Evolutionary conservation across 2,888 invertebrate genomes (phyloP).

Genomic region (Cyclophora albipunctata): DNA sequence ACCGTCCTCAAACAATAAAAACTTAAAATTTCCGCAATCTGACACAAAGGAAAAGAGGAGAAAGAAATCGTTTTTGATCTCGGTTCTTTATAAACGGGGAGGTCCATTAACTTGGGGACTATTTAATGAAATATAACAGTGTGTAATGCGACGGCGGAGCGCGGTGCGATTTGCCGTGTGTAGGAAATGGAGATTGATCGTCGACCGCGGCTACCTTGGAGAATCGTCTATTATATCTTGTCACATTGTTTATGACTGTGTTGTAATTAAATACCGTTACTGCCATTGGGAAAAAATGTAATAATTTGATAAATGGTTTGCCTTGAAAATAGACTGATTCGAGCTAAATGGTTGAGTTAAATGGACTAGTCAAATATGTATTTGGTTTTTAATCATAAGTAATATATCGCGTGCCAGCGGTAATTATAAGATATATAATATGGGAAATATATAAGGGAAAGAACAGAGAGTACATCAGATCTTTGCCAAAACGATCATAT

Average conservation of each 20-base stretch:
- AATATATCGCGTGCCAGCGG: too few species aligned
- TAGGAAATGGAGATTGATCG: constrained; percentile 71
- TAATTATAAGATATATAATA: too few species aligned
- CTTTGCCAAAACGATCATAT: too few species aligned
- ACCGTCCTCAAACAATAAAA: constrained; percentile 37
- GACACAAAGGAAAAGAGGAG: constrained; percentile 40
- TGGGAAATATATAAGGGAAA: too few species aligned
- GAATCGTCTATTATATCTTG: constrained; percentile 36
- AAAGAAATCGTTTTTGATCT: constrained; percentile 45
- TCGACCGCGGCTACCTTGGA: constrained; percentile 41
- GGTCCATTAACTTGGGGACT: constrained; percentile 60
- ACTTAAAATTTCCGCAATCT: constrained; percentile 38
- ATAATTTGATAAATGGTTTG: too few species aligned
- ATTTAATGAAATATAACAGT: constrained; percentile 71
- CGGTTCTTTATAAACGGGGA: constrained; percentile 54
- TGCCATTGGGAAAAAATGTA: too few species aligned
- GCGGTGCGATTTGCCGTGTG: constrained; percentile 63
- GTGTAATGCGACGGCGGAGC: constrained; percentile 35
- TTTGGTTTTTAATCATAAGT: too few species aligned
- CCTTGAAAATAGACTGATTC: too few species aligned
- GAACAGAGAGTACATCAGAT: too few species aligned
- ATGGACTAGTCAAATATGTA: too few species aligned
- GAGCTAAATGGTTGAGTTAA: too few species aligned
- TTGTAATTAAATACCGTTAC: constrained; percentile 8
- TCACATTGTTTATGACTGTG: constrained; percentile 58